Evolutionary conservation across 2,888 invertebrate genomes (phyloP).

Genomic region (Cataglyphis altisquamis): DNA sequence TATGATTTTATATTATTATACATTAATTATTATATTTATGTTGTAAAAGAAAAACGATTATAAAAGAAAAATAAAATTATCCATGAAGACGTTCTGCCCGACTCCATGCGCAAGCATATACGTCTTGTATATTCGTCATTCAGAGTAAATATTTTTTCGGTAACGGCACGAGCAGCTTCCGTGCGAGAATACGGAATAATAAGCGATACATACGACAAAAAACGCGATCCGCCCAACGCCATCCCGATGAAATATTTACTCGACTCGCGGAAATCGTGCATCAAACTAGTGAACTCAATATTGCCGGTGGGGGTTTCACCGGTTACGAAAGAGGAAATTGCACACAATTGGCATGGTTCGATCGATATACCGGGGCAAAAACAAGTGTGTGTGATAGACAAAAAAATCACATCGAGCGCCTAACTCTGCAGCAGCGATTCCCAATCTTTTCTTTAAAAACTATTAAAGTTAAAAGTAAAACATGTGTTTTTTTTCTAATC

Average conservation of each 20-base stretch:
- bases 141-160: constrained; percentile 52
- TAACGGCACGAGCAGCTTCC: neutral
- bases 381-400: constrained; percentile 53
- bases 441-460: neutral
- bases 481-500: neutral
- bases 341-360: constrained; percentile 42
- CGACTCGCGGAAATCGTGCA: constrained; percentile 46
- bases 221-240: neutral
- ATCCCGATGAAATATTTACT: constrained; percentile 57
- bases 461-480: neutral
- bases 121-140: neutral
- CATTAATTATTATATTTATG: constrained; percentile 2
- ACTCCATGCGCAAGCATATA: constrained; percentile 47
- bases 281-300: constrained; percentile 50
- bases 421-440: constrained; percentile 19
- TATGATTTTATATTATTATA: neutral
- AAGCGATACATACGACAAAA: neutral
- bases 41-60: neutral
- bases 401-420: constrained; percentile 61
- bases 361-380: constrained; percentile 50
- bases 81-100: constrained; percentile 16
- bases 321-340: constrained; percentile 51
- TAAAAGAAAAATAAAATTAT: neutral
- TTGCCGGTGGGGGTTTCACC: constrained; percentile 40
- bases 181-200: neutral